Base-by-base conservation (phyloP, 2,888 invertebrate genomes). In the Synanthedon formicaeformis region DNA sequence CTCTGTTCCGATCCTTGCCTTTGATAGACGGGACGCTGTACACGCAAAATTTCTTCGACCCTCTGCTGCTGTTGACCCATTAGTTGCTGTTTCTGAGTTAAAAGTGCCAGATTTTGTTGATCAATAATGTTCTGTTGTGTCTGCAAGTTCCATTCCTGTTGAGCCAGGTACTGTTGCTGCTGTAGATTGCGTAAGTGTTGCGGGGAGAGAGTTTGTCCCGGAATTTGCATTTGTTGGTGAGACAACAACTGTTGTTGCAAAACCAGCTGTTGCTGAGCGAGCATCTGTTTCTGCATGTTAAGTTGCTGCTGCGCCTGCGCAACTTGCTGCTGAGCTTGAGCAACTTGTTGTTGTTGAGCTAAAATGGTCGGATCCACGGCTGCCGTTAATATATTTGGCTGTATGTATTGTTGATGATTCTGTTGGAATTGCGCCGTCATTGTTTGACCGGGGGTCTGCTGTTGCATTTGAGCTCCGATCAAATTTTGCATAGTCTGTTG, bases 111-210 rank as follows among this genome's bases (percentile, higher is more conserved):
- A 52, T 86, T 88, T 64, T 89, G 88, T 60, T 90, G 90, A 60
- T 89, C 90, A 52, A 90, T 85, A 41, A 88, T 79, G 60, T 90
- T 90, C 58, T 89, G 89, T 56, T 89, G 89, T 13, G 84, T 83
- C 54, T 89, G 89, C 13, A 88, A 71, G 53, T 88, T 83, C 48
- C 81, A 65, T 59, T 88, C 88, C 60, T 89, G 88, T 53, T 89
- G 89, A 0, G 85, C 81, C 52, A 88, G 71, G 60, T 85, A 88
- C 60, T 89, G 88, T 55, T 90, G 89, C 50, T 86, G 83, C 59
- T 84, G 84, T 16, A 86, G 66, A 53, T 81, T 81, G 40, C 84
- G 69, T 13, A 83, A 75, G 53, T 78, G 85, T 50, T 81, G 87
- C 27, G 78, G 89, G 56, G 78, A 89, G 1, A 87, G 61, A 1